These are phyloP conservation scores for Agrochola litura DNA, from an alignment of 2,888 invertebrate genomes.

Conservation along the genomic window DNA sequence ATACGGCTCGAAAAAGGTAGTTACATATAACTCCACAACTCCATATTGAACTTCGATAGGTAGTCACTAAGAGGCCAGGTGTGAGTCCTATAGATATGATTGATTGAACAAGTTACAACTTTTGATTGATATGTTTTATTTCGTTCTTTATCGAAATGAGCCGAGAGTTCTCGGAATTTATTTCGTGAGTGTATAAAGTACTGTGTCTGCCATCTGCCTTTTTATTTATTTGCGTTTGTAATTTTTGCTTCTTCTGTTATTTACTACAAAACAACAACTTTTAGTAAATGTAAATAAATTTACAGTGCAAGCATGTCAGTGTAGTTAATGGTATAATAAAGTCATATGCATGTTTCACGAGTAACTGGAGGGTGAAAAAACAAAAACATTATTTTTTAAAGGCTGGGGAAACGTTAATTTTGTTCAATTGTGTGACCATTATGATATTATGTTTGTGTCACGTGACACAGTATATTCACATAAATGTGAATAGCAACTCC, in stretches of 20 bases:
- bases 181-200: not conserved
- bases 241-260: not conserved
- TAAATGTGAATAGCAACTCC: too few relatives aligned
- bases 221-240: not conserved
- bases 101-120: constrained; percentile 37
- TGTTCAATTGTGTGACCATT: too few relatives aligned
- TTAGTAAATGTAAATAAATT: too few relatives aligned
- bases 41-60: not conserved
- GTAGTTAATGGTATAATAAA: too few relatives aligned
- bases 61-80: not conserved
- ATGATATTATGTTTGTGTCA: too few relatives aligned
- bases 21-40: not conserved
- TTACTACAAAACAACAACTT: too few relatives aligned
- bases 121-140: constrained; percentile 38
- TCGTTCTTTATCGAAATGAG: constrained; percentile 2
- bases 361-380: too few relatives aligned
- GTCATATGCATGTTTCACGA: too few relatives aligned
- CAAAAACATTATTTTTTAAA: too few relatives aligned
- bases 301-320: too few relatives aligned
- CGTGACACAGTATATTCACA: too few relatives aligned
- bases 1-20: not conserved
- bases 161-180: constrained; percentile 17
- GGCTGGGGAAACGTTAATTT: too few relatives aligned
- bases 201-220: not conserved
- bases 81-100: constrained; percentile 28